These are phyloP conservation scores for Nymphalis urticae DNA, from an alignment of 2,888 invertebrate genomes.

Conservation along the genomic window DNA sequence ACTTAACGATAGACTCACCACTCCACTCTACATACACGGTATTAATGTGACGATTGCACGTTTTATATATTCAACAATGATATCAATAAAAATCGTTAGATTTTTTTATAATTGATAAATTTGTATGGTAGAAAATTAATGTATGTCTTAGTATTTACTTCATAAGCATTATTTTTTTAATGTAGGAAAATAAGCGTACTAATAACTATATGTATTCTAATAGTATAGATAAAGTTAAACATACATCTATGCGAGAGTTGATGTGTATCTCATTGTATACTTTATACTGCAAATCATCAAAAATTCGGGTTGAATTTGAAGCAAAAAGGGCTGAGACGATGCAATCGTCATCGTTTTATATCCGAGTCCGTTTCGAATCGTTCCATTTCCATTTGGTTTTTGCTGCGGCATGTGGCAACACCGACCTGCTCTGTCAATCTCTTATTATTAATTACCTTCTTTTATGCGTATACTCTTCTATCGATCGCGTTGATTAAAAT, in stretches of 20 bases:
- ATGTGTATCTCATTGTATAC: constrained; percentile 31
- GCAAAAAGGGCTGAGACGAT: constrained; percentile 68
- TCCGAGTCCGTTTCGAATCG: constrained; percentile 75
- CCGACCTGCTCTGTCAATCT: constrained; percentile 59
- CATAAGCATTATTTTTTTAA: no score
- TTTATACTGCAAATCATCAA: constrained; percentile 63
- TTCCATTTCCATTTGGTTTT: constrained; percentile 74
- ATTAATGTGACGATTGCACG: no score
- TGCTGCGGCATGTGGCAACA: constrained; percentile 75
- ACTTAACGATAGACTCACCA: constrained; percentile 23
- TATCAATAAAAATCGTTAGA: no score
- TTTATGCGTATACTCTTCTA: constrained; percentile 72
- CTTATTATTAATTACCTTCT: constrained; percentile 79
- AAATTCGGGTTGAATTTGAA: constrained; percentile 51
- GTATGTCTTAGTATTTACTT: no score
- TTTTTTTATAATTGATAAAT: no score
- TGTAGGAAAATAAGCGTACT: not conserved
- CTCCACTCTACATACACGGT: constrained; percentile 13
- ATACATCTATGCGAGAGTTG: constrained; percentile 11
- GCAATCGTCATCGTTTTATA: constrained; percentile 67
- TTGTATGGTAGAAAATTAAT: no score
- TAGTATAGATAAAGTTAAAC: not conserved
- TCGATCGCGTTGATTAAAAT: constrained; percentile 79
- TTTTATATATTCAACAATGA: no score
- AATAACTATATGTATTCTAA: no score